Base-by-base conservation (phyloP, 2,888 invertebrate species). In the Apoda limacodes region DNA sequence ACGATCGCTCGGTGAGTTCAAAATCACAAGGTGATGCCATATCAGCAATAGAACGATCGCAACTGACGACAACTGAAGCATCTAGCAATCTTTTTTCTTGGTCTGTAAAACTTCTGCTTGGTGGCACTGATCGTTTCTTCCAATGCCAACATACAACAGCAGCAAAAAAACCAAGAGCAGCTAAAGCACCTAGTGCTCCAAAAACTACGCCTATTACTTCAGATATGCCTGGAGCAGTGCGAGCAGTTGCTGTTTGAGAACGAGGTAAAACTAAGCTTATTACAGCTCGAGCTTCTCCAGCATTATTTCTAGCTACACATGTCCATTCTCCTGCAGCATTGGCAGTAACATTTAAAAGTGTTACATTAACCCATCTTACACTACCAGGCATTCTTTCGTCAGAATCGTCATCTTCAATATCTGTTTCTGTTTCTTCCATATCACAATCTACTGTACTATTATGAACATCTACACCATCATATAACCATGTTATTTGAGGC, bases 61-160 rank as follows among this genome's bases (percentile, higher is more conserved):
- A 86, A 48, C 88, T 88, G 23, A 82, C 66, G 7, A 80, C 64
- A 54, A 85, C 51, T 68, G 92, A 92, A 14, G 92, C 87, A 50
- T 93, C 92, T 42, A 93, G 82, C 28, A 93, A 74, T 52, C 92
- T 89, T 67, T 93, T 93, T 55, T 93, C 93, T 71, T 93, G 93
- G 55, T 93, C 93, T 30, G 88, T 91, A 56, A 92, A 92, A 61
- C 92, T 92, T 39, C 84, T 76, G 42, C 82, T 83, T 0, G 83
- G 78, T 15, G 83, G 81, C 3, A 90, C 87, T 42, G 89, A 88
- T 24, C 88, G 85, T 63, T 90, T 89, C 35, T 92, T 83, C 31
- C 90, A 85, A 45, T 88, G 86, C 75, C 81, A 81, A 36, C 82
- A 80, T 2, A 75, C 78, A 22, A 82, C 74, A n/a, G 81, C 72